A percentile compares a stretch with the other conserved stretches of the same genome.
phyloP scores from a whole-genome alignment of 1,140 invertebrate species.

The Arctopsyche grandis region DNA sequence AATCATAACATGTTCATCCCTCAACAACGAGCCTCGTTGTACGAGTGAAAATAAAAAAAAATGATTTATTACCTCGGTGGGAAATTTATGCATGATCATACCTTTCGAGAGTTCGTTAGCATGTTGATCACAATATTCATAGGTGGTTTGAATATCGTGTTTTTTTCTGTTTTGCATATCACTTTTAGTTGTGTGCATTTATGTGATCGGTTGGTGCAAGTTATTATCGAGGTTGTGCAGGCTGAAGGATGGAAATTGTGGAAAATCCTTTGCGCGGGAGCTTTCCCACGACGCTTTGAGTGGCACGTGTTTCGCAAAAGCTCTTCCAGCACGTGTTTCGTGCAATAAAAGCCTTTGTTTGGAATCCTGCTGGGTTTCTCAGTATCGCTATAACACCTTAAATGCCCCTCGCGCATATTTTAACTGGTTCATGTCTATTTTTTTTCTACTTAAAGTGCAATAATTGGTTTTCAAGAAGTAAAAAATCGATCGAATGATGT shows the following conservation, averaged over 20 bases:
- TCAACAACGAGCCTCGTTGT: too few relatives aligned
- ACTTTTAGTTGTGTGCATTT: not conserved
- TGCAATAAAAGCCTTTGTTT: not conserved
- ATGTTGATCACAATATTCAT: not conserved
- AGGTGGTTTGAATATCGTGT: not conserved
- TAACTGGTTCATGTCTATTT: too few relatives aligned
- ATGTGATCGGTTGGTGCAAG: not conserved
- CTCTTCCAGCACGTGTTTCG: not conserved
- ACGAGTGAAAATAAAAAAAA: too few relatives aligned
- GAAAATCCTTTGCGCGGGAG: not conserved
- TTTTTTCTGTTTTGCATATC: not conserved
- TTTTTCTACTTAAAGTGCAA: too few relatives aligned
- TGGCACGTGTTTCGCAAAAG: not conserved
- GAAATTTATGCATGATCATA: not conserved
- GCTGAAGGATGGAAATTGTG: not conserved
- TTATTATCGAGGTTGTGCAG: not conserved
- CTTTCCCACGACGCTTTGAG: not conserved
- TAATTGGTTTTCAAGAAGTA: too few relatives aligned
- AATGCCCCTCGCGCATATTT: not conserved
- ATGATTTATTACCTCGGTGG: not conserved
- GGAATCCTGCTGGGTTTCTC: not conserved
- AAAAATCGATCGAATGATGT: too few relatives aligned
- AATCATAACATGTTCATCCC: too few relatives aligned
- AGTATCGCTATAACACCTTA: not conserved
- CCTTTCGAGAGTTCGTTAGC: slow-evolving; percentile 6